A percentile compares a stretch with the other conserved stretches of the same genome.
Conservation (phyloP, 1,140 invertebrate species). For the Gonioctena quinquepunctata region DNA sequence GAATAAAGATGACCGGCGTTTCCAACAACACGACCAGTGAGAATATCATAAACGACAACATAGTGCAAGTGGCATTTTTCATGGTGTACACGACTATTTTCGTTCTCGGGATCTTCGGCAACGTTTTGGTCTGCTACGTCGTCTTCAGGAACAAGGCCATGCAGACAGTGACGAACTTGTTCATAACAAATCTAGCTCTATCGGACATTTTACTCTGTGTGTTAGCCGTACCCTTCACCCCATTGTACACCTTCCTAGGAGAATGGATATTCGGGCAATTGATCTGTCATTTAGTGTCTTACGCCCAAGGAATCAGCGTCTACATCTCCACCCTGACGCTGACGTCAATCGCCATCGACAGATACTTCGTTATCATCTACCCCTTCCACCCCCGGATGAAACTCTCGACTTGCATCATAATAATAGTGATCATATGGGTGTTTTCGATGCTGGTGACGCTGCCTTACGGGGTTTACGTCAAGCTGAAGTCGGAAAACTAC, state of each 20-base stretch:
- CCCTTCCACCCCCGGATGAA: conserved; percentile 93
- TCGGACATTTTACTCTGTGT: conserved; percentile 93
- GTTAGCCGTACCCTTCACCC: conserved; percentile 93
- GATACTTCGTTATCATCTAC: conserved; percentile 96
- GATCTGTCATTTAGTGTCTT: conserved; percentile 91
- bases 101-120: conserved; percentile 87
- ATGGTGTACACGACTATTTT: conserved; percentile 86
- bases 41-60: conserved; percentile 66
- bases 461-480: conserved; percentile 90
- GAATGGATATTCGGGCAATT: conserved; percentile 88
- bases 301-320: conserved; percentile 88
- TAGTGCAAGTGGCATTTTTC: conserved; percentile 79
- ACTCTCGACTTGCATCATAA: conserved; percentile 75
- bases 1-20: background rate
- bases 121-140: conserved; percentile 90
- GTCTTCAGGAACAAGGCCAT: conserved; percentile 89
- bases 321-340: conserved; percentile 96
- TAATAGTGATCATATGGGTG: conserved; percentile 90
- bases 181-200: conserved; percentile 94
- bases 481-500: conserved; percentile 55
- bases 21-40: conserved; percentile 18
- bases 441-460: conserved; percentile 84
- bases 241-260: conserved; percentile 86
- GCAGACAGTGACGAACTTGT: conserved; percentile 98
- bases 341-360: conserved; percentile 94